Evolutionary conservation across 2,113 vertebrate species (phyloP), one percentile per base, ranked within the genome.

Genomic region (Anthoscopus minutus): DNA sequence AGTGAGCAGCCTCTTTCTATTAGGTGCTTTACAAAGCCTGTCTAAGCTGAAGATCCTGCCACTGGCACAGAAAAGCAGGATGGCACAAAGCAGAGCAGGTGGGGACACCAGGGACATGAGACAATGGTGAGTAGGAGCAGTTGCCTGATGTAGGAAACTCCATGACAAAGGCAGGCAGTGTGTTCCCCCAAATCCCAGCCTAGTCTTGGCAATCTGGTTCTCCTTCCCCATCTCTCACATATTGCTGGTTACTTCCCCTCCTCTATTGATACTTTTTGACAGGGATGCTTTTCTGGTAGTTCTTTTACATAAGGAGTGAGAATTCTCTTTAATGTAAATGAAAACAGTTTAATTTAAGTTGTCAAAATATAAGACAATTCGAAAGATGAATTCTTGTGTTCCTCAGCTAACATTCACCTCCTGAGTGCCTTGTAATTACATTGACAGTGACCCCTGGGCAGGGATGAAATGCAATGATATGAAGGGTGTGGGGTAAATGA

Each of bases 381-480:
- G 86, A 67, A 96, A 95, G 93, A 91, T 80, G 69, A 92, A 92
- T 96, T 80, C 44, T 47, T 71, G 57, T 71, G 45, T 65, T 97
- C 45, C 56, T 28, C 69, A 92, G 44, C 72, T 87, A 93, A 87
- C 60, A 77, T 82, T 96, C 94, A 97, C 84, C 93, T 95, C 81
- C 61, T 88, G 81, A 96, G 89, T 93, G 91, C 81, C 84, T 81
- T 87, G 81, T 95, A 93, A 97, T 97, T 95, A 76, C 47, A 81
- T 71, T 0, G 1, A 58, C 69, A 92, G 72, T 89, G 89, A 95
- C 96, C 92, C 54, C 71, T 89, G 51, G 77, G 73, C 85, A 94
- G 86, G 72, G 79, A 87, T 89, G 77, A 77, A 85, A 79, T 82
- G 72, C 72, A 94, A 87, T 87, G 69, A 89, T 81, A 74, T 44